phyloP scores from a whole-genome alignment of 1,140 invertebrate genomes.

The Daktulosphaira vitifoliae region DNA sequence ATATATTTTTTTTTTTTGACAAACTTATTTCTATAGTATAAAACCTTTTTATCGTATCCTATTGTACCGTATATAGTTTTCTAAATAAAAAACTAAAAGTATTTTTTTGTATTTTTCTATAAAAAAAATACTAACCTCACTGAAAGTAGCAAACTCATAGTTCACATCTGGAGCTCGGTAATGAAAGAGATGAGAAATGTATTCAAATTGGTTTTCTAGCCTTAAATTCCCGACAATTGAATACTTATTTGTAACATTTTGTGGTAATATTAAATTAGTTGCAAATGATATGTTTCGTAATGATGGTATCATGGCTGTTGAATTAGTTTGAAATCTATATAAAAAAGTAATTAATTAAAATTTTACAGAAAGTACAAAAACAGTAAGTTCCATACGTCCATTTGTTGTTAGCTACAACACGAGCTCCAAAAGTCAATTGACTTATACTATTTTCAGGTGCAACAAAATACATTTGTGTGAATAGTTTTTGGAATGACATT shows the following conservation, averaged over 20 bases:
- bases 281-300: slow-evolving; percentile 39
- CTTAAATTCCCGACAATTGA: slow-evolving; percentile 44
- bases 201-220: slow-evolving; percentile 36
- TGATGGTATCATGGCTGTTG: slow-evolving; percentile 28
- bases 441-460: slow-evolving; percentile 22
- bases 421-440: slow-evolving; percentile 1
- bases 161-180: slow-evolving; percentile 29
- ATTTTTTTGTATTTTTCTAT: too few relatives aligned
- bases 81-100: too few relatives aligned
- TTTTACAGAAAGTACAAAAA: too few relatives aligned
- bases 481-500: slow-evolving; percentile 6
- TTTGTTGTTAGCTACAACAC: slow-evolving; percentile 14
- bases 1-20: too few relatives aligned
- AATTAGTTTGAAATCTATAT: slow-evolving; percentile 26
- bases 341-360: neutral
- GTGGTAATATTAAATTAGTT: slow-evolving; percentile 51
- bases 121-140: slow-evolving; percentile 36
- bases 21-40: too few relatives aligned
- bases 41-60: too few relatives aligned
- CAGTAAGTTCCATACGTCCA: slow-evolving; percentile 9
- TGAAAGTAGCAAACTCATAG: slow-evolving; percentile 30
- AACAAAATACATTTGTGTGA: slow-evolving; percentile 12
- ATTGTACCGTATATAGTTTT: too few relatives aligned
- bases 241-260: slow-evolving; percentile 54
- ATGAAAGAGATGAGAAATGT: slow-evolving; percentile 36